A percentile compares a stretch with the other conserved stretches of the same genome.
These are phyloP conservation scores for Peromyscus melanophrys DNA, from an alignment of 2,797 vertebrate species.

Conservation along the genomic window DNA sequence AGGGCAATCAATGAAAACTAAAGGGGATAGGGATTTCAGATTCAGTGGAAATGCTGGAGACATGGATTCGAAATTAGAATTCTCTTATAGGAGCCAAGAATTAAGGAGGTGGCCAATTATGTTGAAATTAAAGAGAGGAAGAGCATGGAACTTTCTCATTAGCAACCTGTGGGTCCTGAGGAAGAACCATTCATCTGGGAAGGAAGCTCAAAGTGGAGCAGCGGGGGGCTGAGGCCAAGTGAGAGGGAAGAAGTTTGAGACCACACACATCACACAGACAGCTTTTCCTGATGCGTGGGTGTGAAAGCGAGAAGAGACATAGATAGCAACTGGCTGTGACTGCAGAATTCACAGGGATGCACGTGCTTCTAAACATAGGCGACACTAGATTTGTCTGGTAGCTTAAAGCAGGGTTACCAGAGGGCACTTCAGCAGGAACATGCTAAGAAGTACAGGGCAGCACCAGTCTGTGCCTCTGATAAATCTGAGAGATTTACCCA, in stretches of 20 bases:
- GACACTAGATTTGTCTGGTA: neutral
- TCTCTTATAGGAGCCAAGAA: neutral
- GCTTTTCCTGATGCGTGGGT: neutral
- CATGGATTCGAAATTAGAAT: neutral
- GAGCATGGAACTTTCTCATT: neutral
- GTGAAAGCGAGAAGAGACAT: neutral
- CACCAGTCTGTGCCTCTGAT: neutral
- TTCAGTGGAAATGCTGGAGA: neutral
- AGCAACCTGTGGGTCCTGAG: neutral
- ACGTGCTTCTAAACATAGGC: neutral
- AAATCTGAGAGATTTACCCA: slow-evolving; percentile 19
- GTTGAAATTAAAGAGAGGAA: neutral
- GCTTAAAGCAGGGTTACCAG: neutral
- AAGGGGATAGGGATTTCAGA: neutral
- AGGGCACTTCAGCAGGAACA: neutral
- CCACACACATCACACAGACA: no score
- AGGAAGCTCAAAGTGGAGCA: neutral
- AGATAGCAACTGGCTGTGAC: neutral
- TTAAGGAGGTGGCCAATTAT: neutral
- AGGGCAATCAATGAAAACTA: neutral
- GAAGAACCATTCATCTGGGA: neutral
- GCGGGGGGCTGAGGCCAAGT: neutral
- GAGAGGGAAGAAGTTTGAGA: neutral
- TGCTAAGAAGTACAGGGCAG: neutral
- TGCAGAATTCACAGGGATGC: neutral